Evolutionary conservation across 2,888 invertebrate genomes (phyloP), one percentile per base, ranked within the genome.

Genomic region (Tuberolachnus salignus): DNA sequence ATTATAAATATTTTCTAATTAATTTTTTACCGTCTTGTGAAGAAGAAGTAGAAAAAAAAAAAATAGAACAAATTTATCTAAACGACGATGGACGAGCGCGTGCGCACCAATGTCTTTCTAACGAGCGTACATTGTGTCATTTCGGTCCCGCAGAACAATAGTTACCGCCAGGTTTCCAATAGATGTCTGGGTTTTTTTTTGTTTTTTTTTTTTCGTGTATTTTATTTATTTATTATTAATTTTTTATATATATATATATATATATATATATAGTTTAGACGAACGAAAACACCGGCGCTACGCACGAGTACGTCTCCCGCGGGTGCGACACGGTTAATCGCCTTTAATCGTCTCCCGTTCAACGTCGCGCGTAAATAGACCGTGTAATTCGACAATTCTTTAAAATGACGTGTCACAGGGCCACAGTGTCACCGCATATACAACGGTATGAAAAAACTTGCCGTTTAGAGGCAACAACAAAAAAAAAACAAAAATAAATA

Each of bases 41-140:
- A 26, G 0, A n/a, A 10, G 9, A 53, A 9, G n/a, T n/a, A 34
- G 6, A 34, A 34, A 34, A 34, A 34, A 34, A 34, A 34, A 63
- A 64, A 19, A 46, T 1, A 2, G 21, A 64, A 46, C 9, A 21
- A 10, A 8, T n/a, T n/a, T n/a, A n/a, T n/a, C n/a, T n/a, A n/a
- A n/a, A 10, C 26, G 16, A 14, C 23, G 55, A 44, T 16, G 1
- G 11, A 46, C 71, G 34, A 34, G 34, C 34, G 59, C 51, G 61
- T 34, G 19, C 51, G n/a, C n/a, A n/a, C n/a, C n/a, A n/a, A n/a
- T n/a, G 16, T 34, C 19, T 11, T 49, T 51, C 63, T 71, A 71
- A 71, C 71, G 71, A 71, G 59, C 71, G 46, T 46, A 16, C 71
- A 71, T 71, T 71, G 34, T 34, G 71, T 71, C 59, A n/a, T 46